phyloP scores from a whole-genome alignment of 2,113 vertebrate genomes.

The Nesogale talazaci region DNA sequence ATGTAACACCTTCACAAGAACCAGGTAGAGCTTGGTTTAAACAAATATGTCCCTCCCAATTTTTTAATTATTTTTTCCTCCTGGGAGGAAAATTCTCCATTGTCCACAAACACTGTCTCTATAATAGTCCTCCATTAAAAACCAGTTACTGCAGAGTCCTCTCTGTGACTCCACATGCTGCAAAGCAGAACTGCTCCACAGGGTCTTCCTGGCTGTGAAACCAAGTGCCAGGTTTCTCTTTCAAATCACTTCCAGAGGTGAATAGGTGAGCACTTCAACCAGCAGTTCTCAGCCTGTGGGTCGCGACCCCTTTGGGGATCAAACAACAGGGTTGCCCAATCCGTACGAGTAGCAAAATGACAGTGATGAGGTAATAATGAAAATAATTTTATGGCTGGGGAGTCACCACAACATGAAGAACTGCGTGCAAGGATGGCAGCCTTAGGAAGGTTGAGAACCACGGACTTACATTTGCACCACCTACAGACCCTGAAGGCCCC shows the following conservation, averaged over 20 bases:
- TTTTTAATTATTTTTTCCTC: constrained; percentile 45
- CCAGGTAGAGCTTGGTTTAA: constrained; percentile 59
- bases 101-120: constrained; percentile 69
- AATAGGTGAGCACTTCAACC: background rate
- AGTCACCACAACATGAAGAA: too few species aligned
- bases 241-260: background rate
- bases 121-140: constrained; percentile 38
- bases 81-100: constrained; percentile 38
- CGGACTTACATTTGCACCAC: background rate
- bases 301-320: too few species aligned
- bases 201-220: background rate
- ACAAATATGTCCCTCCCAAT: constrained; percentile 60
- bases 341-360: too few species aligned
- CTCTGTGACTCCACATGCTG: background rate
- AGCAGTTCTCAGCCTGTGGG: too few species aligned
- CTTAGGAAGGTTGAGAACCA: too few species aligned
- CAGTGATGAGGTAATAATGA: too few species aligned
- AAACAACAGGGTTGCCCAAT: too few species aligned
- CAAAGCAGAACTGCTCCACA: background rate
- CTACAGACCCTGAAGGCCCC: background rate
- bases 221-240: background rate
- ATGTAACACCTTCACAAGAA: constrained; percentile 74
- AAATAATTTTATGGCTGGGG: too few species aligned
- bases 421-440: too few species aligned
- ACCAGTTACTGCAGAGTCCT: background rate